These are phyloP conservation scores for Oxyruncus cristatus DNA, from an alignment of 2,113 vertebrate species.

Conservation along the genomic window DNA sequence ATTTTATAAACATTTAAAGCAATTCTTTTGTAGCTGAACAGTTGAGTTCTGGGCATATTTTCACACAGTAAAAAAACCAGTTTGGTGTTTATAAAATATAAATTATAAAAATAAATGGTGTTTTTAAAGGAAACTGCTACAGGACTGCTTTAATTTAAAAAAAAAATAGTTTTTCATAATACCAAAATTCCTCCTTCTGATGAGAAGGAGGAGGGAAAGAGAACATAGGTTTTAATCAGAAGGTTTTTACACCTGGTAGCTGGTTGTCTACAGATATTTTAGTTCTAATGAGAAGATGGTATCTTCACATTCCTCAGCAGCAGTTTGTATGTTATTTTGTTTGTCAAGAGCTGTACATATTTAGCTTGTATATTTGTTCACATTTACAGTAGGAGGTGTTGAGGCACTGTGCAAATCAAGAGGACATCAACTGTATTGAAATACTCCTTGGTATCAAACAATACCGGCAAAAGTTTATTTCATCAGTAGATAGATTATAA, in stretches of 20 bases:
- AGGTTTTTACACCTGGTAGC: neutral
- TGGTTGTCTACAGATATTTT: neutral
- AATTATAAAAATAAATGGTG: accelerated
- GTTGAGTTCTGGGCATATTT: neutral
- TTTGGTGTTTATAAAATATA: neutral
- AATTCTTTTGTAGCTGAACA: neutral
- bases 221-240: neutral
- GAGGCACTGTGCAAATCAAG: neutral
- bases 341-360: neutral
- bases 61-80: neutral
- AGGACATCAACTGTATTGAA: neutral
- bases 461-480: neutral
- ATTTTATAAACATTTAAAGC: neutral
- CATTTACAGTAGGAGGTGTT: neutral
- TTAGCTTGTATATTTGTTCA: neutral
- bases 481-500: neutral
- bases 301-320: neutral
- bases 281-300: neutral
- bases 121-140: neutral
- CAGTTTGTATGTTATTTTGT: neutral
- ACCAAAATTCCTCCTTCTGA: neutral
- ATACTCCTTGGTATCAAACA: neutral
- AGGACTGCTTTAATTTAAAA: neutral
- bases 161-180: neutral
- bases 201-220: neutral